Conservation (phyloP, 2,113 vertebrate species). For the Murina feae region DNA sequence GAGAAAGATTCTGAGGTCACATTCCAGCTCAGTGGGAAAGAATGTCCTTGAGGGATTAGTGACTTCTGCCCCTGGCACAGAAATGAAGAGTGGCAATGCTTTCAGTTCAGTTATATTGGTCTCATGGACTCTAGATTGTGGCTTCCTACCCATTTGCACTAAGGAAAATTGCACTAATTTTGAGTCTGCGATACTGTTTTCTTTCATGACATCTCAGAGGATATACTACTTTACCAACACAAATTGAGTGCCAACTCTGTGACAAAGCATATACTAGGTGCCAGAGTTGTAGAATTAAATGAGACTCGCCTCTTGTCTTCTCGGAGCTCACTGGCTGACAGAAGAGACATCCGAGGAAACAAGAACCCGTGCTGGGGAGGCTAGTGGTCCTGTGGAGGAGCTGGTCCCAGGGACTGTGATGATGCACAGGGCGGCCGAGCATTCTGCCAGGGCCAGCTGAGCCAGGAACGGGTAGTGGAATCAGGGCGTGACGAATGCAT, state of each 20-base stretch:
- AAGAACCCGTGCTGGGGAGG: neutral
- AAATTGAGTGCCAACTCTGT: neutral
- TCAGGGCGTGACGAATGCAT: rapidly evolving
- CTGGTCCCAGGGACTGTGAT: neutral
- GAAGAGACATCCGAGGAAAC: neutral
- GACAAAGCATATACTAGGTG: neutral
- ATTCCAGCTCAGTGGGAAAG: neutral
- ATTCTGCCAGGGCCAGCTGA: neutral
- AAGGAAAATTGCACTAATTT: neutral
- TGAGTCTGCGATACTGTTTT: neutral
- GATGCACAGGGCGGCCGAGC: neutral
- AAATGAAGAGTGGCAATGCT: neutral
- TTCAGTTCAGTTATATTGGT: neutral
- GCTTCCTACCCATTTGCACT: neutral
- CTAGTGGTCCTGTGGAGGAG: neutral
- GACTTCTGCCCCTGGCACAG: neutral
- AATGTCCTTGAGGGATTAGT: neutral
- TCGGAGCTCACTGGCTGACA: neutral
- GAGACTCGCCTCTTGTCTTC: neutral
- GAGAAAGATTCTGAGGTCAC: neutral
- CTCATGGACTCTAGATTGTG: neutral
- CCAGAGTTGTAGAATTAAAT: neutral
- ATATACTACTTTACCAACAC: neutral
- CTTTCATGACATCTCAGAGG: neutral
- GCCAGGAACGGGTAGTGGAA: neutral